Evolutionary conservation across 2,113 vertebrate genomes (phyloP).

Genomic region (Illadopsis cleaveri): DNA sequence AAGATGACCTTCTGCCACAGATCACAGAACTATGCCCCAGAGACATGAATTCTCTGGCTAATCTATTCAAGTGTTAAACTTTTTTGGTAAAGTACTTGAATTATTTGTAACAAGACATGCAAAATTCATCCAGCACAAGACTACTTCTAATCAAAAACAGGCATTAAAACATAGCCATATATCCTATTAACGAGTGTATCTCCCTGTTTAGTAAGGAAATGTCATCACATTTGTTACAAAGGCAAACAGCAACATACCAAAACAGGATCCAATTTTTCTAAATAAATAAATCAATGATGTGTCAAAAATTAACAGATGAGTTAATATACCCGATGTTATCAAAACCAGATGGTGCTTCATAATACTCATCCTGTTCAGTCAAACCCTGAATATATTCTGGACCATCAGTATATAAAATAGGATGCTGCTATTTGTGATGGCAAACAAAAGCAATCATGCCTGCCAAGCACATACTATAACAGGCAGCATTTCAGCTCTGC

Average conservation of each 20-base stretch:
- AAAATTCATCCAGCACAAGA: not conserved
- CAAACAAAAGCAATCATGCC: constrained; percentile 89
- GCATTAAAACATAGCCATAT: constrained; percentile 55
- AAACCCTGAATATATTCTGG: constrained; percentile 82
- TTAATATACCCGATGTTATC: constrained; percentile 76
- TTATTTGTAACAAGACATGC: constrained; percentile 8
- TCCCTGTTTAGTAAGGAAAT: constrained; percentile 62
- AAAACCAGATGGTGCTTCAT: constrained; percentile 80
- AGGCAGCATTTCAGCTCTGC: constrained; percentile 85
- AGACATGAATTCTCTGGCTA: not conserved
- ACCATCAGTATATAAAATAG: constrained; percentile 83
- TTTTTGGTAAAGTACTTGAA: constrained; percentile 1
- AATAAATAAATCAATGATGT: constrained; percentile 83
- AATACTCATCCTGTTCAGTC: constrained; percentile 81
- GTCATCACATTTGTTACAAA: constrained; percentile 71
- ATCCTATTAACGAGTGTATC: constrained; percentile 57
- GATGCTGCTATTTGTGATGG: constrained; percentile 85
- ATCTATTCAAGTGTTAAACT: not conserved
- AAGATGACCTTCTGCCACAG: not conserved
- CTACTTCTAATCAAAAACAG: constrained; percentile 35
- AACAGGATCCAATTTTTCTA: constrained; percentile 77
- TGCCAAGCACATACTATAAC: constrained; percentile 86
- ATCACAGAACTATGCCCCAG: not conserved
- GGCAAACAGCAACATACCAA: constrained; percentile 75
- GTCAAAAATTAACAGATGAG: constrained; percentile 84